phyloP scores from a whole-genome alignment of 2,797 vertebrate genomes.

The Platalea minor region DNA sequence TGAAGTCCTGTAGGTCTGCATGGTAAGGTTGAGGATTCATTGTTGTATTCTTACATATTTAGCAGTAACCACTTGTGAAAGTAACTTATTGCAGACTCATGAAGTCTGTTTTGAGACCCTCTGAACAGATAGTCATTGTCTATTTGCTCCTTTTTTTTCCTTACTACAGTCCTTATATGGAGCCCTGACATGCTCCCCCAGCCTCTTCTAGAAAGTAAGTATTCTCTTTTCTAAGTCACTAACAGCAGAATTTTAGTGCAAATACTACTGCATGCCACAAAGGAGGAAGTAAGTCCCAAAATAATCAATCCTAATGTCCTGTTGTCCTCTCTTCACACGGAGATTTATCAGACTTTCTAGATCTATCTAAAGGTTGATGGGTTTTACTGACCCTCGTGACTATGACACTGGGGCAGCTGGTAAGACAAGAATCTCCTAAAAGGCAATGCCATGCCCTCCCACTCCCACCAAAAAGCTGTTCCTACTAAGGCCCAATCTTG shows the following conservation, averaged over 20 bases:
- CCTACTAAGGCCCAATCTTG: neutral
- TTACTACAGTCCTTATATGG: neutral
- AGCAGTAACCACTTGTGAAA: neutral
- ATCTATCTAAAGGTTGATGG: neutral
- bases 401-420: neutral
- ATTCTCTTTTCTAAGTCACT: neutral
- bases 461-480: neutral
- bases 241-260: neutral
- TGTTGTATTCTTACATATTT: neutral
- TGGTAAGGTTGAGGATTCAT: neutral
- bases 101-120: neutral
- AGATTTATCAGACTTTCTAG: neutral
- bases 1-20: conserved; percentile 43
- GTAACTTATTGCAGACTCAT: neutral
- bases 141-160: neutral
- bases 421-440: neutral
- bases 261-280: neutral
- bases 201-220: neutral
- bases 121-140: neutral
- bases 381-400: neutral
- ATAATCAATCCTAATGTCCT: neutral
- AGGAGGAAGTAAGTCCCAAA: neutral
- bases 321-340: neutral
- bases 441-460: neutral
- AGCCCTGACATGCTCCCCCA: neutral